These are phyloP conservation scores for Papilio gigon DNA, from an alignment of 2,888 invertebrate species.

Conservation along the genomic window DNA sequence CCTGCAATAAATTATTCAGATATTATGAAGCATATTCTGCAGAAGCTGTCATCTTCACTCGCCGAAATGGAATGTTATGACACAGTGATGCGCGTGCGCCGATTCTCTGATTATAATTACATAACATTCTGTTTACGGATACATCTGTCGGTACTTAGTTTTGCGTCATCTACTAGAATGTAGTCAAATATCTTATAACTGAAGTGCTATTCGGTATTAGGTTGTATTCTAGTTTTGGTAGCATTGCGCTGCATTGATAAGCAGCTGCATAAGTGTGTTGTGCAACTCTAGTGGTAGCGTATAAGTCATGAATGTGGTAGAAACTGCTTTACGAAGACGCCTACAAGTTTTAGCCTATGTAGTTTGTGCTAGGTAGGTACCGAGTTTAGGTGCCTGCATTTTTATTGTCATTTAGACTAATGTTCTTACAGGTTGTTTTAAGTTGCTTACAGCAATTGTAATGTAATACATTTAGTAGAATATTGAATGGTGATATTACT, in stretches of 20 bases:
- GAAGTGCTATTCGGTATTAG: conserved; percentile 77
- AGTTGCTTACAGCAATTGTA: conserved; percentile 31
- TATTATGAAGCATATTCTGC: conserved; percentile 26
- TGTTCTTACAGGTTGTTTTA: conserved; percentile 26
- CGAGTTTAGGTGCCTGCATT: conserved; percentile 22
- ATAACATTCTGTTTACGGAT: conserved; percentile 51
- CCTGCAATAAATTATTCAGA: conserved; percentile 14
- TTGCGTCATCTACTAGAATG: conserved; percentile 61
- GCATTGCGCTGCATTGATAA: conserved; percentile 57
- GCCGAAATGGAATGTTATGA: conserved; percentile 43
- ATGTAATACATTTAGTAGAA: conserved; percentile 49
- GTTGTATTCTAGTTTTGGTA: conserved; percentile 55
- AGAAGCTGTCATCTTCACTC: conserved; percentile 41
- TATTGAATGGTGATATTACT: conserved; percentile 72
- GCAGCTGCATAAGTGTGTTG: conserved; percentile 48
- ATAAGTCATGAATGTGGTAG: conserved; percentile 43
- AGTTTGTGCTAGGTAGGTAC: conserved; percentile 42
- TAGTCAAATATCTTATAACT: conserved; percentile 60
- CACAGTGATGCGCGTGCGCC: conserved; percentile 44
- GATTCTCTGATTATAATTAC: conserved; percentile 45
- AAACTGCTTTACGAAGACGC: conserved; percentile 61
- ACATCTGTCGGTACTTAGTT: conserved; percentile 55
- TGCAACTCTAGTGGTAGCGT: conserved; percentile 33
- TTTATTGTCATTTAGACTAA: conserved; percentile 41
- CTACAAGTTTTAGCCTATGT: conserved; percentile 67